Conservation (phyloP, 2,113 vertebrate genomes). For the Oncorhynchus masou region DNA sequence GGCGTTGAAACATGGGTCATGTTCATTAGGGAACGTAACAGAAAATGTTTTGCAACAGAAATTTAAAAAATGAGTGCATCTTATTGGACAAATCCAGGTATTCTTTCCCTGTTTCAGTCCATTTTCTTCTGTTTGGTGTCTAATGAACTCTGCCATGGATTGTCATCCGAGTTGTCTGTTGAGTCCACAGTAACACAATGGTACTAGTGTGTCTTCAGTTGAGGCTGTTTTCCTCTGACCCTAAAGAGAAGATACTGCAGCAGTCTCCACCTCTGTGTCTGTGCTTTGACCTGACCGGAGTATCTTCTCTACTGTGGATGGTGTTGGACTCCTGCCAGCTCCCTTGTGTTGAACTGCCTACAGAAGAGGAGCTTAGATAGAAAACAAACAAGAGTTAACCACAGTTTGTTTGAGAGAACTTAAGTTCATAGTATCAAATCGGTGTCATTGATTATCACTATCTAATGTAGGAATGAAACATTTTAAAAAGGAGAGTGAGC, state of each 20-base stretch:
- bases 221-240: constrained; percentile 62
- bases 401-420: background rate
- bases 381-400: background rate
- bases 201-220: constrained; percentile 42
- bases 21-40: too few relatives aligned
- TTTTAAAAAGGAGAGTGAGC: too few relatives aligned
- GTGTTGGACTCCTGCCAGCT: constrained; percentile 55
- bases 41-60: too few relatives aligned
- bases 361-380: constrained; percentile 40
- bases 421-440: too few relatives aligned
- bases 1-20: constrained; percentile 7
- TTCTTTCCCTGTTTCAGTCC: too few relatives aligned
- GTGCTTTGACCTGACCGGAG: constrained; percentile 44
- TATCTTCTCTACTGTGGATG: constrained; percentile 43
- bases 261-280: constrained; percentile 51
- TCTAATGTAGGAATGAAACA: too few relatives aligned
- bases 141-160: background rate
- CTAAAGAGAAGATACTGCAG: constrained; percentile 62
- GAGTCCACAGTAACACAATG: constrained; percentile 13
- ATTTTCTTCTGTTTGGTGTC: too few relatives aligned
- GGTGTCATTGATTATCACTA: too few relatives aligned
- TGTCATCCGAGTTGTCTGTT: background rate
- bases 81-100: too few relatives aligned
- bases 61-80: too few relatives aligned
- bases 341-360: constrained; percentile 51